Percentiles rank a stretch among this genome's conserved stretches.
Conservation (phyloP, 2,888 invertebrate species). For the Volucella inflata region DNA sequence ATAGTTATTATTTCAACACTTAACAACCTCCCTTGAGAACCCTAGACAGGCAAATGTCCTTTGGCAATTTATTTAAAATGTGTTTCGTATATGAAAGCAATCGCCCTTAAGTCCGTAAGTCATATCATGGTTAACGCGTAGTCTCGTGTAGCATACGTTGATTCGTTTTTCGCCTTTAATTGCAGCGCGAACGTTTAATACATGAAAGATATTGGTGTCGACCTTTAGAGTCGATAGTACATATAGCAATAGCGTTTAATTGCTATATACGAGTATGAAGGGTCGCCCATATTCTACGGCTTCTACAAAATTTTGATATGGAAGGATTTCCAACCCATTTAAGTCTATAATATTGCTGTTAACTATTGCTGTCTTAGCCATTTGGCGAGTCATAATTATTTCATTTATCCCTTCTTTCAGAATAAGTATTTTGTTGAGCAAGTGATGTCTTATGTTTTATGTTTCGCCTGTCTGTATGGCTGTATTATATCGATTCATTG, state of each 20-base stretch:
- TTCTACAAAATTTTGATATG: constrained; percentile 10
- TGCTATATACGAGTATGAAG: constrained; percentile 5
- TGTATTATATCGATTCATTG: no score
- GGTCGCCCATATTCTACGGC: not conserved
- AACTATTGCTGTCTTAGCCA: constrained; percentile 2
- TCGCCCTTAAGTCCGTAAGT: constrained; percentile 1
- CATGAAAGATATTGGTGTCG: not conserved
- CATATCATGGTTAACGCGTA: constrained; percentile 1
- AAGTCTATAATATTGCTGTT: not conserved
- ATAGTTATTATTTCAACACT: no score
- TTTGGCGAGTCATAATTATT: not conserved
- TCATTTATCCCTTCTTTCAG: not conserved
- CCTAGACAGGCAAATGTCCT: not conserved
- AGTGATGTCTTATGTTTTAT: no score
- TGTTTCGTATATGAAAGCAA: not conserved
- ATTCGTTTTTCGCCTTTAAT: not conserved
- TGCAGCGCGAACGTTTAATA: not conserved
- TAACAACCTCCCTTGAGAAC: constrained; percentile 1
- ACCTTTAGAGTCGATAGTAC: not conserved
- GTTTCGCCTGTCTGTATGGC: no score
- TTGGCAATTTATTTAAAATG: not conserved
- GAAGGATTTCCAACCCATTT: not conserved
- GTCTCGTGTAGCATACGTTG: not conserved
- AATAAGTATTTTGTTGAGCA: not conserved
- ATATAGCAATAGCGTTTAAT: constrained; percentile 1